Conservation (phyloP, 1,140 invertebrate genomes). For the Cotesia typhae region DNA sequence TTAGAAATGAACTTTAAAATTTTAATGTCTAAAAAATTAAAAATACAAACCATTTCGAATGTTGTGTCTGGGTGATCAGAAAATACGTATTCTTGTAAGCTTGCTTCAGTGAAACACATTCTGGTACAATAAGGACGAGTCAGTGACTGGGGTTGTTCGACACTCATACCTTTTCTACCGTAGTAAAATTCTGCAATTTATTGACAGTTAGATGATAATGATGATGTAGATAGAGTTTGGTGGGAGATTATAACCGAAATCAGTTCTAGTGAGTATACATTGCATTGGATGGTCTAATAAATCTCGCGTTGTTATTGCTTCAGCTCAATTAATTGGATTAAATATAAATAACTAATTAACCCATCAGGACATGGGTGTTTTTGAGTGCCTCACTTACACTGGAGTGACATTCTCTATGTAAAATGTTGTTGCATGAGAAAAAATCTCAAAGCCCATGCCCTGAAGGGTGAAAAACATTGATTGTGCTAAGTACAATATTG, state of each 20-base stretch:
- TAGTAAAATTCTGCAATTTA: slow-evolving; percentile 85
- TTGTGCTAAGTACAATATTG: no score
- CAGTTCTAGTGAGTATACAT: slow-evolving; percentile 95
- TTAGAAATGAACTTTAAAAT: background rate
- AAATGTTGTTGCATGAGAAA: no score
- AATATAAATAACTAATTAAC: slow-evolving; percentile 55
- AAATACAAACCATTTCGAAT: slow-evolving; percentile 79
- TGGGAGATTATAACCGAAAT: slow-evolving; percentile 79
- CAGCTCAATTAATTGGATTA: slow-evolving; percentile 74
- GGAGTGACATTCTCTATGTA: no score
- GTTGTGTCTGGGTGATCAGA: slow-evolving; percentile 86
- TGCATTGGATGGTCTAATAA: slow-evolving; percentile 97
- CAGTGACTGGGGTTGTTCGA: slow-evolving; percentile 93
- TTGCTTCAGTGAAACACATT: slow-evolving; percentile 93
- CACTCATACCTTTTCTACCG: slow-evolving; percentile 87
- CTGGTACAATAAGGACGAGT: slow-evolving; percentile 96
- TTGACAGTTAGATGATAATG: background rate
- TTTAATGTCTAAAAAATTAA: background rate
- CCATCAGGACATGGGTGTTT: slow-evolving; percentile 81
- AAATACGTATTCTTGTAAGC: slow-evolving; percentile 91
- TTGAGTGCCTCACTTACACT: no score
- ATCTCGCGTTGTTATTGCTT: slow-evolving; percentile 91
- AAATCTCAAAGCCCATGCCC: no score
- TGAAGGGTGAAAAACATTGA: no score
- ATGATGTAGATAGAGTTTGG: background rate